These are phyloP conservation scores for Ceratitis capitata DNA, from an alignment of 1,140 invertebrate species.

Conservation along the genomic window DNA sequence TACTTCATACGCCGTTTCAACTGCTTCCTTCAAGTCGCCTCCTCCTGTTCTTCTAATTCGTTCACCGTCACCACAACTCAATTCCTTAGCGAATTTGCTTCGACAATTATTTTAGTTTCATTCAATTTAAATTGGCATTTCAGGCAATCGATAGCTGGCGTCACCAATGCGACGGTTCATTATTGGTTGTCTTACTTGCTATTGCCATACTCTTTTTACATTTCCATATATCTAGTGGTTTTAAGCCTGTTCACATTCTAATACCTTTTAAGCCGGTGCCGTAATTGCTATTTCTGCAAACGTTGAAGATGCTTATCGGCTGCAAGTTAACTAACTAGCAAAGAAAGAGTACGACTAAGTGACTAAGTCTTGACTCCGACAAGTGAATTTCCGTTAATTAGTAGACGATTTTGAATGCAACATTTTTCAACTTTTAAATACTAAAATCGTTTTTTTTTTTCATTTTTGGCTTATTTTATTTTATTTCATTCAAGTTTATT, in stretches of 20 bases:
- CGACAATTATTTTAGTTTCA: constrained; percentile 9
- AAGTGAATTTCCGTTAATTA: constrained; percentile 30
- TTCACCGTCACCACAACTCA: constrained; percentile 8
- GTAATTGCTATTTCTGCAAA: constrained; percentile 21
- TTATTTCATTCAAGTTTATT: no score
- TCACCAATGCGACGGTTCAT: neutral
- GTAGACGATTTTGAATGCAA: neutral
- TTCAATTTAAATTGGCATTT: constrained; percentile 18
- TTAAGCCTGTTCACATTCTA: neutral
- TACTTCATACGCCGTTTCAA: no score
- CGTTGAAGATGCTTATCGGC: constrained; percentile 18
- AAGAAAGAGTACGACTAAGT: no score
- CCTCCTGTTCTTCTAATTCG: neutral
- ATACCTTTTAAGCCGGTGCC: neutral
- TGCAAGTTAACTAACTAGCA: neutral
- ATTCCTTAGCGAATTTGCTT: neutral
- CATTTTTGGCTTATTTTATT: no score
- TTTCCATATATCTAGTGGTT: neutral
- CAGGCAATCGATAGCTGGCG: neutral
- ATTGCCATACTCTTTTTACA: neutral
- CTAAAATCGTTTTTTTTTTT: no score
- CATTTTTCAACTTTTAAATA: no score
- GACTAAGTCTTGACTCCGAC: neutral
- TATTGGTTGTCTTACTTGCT: neutral
- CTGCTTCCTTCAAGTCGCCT: no score